phyloP scores from a whole-genome alignment of 2,113 vertebrate species.

The Eidolon helvum region DNA sequence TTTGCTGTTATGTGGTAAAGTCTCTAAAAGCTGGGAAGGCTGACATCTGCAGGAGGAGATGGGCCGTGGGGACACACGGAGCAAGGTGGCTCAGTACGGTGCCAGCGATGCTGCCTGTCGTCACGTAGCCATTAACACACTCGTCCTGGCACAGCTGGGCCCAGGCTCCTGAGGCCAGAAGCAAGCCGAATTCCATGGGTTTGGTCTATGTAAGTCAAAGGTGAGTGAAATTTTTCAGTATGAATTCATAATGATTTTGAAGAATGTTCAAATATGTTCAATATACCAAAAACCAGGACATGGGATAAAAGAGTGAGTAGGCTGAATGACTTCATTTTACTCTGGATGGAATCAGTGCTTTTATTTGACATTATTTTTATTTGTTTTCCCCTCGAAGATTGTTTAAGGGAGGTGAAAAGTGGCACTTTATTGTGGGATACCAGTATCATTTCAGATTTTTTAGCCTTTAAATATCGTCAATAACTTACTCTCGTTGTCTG shows the following conservation, averaged over 20 bases:
- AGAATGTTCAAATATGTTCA: not conserved
- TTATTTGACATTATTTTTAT: not conserved
- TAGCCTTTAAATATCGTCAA: not conserved
- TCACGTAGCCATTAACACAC: not conserved
- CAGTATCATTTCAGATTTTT: not conserved
- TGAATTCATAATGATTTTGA: slow-evolving; percentile 3
- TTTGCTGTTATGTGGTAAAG: not conserved
- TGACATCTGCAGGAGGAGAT: not conserved
- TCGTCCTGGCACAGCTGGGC: not conserved
- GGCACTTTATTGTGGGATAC: not conserved
- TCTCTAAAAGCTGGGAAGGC: not conserved
- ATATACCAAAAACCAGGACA: not conserved
- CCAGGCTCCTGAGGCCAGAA: not conserved
- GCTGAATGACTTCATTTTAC: not conserved
- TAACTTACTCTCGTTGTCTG: not conserved
- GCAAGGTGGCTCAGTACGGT: not conserved
- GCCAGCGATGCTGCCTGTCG: not conserved
- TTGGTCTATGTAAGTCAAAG: not conserved
- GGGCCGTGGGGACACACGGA: not conserved
- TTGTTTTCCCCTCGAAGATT: not conserved
- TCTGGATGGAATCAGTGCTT: not conserved
- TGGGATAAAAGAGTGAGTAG: not conserved
- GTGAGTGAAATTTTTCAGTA: not conserved
- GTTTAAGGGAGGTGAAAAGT: not conserved
- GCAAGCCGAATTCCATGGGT: not conserved